Percentiles rank a stretch among this genome's conserved stretches.
These are phyloP conservation scores for Camponotus fellah DNA, from an alignment of 2,888 invertebrate species.

Conservation along the genomic window DNA sequence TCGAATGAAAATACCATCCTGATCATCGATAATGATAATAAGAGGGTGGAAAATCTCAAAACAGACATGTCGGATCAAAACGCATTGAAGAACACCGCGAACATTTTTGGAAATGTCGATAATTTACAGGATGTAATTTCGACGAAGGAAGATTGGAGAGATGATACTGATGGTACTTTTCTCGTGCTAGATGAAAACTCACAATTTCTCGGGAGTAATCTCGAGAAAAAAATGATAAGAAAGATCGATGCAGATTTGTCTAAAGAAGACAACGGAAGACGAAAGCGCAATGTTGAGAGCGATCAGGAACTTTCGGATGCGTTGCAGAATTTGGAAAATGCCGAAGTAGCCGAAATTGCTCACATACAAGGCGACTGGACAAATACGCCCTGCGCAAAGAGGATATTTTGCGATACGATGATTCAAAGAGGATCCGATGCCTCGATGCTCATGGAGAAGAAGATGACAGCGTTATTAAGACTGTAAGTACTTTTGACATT, in stretches of 20 bases:
- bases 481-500: constrained; percentile 88
- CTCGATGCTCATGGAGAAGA: constrained; percentile 92
- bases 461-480: constrained; percentile 91
- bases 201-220: constrained; percentile 45
- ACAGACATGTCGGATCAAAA: background rate
- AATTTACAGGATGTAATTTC: background rate
- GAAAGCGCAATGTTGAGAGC: constrained; percentile 68
- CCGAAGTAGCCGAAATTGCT: constrained; percentile 80
- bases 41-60: background rate
- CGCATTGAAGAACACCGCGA: background rate
- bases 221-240: constrained; percentile 4
- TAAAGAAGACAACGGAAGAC: constrained; percentile 62
- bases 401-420: constrained; percentile 92
- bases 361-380: constrained; percentile 88
- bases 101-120: constrained; percentile 52
- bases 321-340: constrained; percentile 82
- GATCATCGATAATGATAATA: constrained; percentile 53
- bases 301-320: constrained; percentile 79
- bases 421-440: constrained; percentile 90
- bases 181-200: background rate
- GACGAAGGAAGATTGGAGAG: background rate
- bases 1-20: constrained; percentile 60
- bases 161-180: constrained; percentile 42
- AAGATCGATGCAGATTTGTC: constrained; percentile 6
- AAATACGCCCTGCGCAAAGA: constrained; percentile 92